Percentiles rank a stretch among this genome's conserved stretches.
Conservation (phyloP, 1,140 invertebrate genomes). For the Heliconius melpomene region DNA sequence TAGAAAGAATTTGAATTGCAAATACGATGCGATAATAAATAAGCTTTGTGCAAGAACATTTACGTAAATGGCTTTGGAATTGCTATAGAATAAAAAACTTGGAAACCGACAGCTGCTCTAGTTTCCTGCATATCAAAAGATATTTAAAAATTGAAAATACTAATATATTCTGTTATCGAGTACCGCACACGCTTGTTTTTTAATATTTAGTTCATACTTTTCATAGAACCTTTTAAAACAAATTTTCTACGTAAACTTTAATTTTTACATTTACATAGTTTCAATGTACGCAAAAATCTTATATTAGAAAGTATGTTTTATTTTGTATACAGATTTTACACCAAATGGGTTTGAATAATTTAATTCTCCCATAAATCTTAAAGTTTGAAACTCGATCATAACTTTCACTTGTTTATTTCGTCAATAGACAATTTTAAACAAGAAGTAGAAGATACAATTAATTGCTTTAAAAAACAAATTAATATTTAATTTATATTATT, state of each 20-base stretch:
- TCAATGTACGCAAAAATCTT: too few species aligned
- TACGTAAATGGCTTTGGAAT: constrained; percentile 1
- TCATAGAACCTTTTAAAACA: too few species aligned
- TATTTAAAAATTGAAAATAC: not conserved
- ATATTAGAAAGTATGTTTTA: too few species aligned
- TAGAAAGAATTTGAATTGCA: constrained; percentile 12
- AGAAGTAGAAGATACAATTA: not conserved
- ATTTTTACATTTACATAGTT: too few species aligned
- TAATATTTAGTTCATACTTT: too few species aligned
- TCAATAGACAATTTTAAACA: constrained; percentile 4
- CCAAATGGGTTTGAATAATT: not conserved
- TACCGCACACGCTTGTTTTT: too few species aligned
- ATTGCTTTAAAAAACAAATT: too few species aligned
- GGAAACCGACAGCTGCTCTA: not conserved
- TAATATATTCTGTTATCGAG: not conserved
- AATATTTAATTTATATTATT: too few species aligned
- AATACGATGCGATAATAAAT: constrained; percentile 13
- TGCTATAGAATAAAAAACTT: constrained; percentile 1
- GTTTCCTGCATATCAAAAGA: not conserved
- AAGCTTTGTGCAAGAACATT: constrained; percentile 9
- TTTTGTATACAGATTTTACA: not conserved
- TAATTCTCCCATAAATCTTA: not conserved
- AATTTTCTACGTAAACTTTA: too few species aligned
- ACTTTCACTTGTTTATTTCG: not conserved
- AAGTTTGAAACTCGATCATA: not conserved